These are phyloP conservation scores for Choreutis nemorana DNA, from an alignment of 2,888 invertebrate species.

Conservation along the genomic window DNA sequence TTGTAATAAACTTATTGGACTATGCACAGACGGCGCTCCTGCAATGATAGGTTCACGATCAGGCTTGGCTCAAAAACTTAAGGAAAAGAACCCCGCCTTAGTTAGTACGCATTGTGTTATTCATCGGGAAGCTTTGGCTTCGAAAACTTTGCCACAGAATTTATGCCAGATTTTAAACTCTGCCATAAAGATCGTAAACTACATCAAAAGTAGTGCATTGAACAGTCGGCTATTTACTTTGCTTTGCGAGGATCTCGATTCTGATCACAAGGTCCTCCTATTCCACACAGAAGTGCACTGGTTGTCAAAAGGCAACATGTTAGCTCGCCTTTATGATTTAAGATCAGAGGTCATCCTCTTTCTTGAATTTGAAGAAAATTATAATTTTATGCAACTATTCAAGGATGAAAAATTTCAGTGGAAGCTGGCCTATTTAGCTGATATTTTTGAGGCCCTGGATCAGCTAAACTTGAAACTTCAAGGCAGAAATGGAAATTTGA, in stretches of 20 bases:
- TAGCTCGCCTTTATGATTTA: slow-evolving; percentile 10
- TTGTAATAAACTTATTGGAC: slow-evolving; percentile 4
- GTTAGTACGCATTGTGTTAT: slow-evolving; percentile 4
- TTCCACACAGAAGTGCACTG: slow-evolving; percentile 12
- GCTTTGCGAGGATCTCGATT: slow-evolving; percentile 9
- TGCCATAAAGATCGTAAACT: slow-evolving; percentile 6
- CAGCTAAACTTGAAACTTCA: slow-evolving; percentile 4
- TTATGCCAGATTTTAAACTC: neutral
- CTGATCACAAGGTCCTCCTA: slow-evolving; percentile 9
- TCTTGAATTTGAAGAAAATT: too few species aligned
- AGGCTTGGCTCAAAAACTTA: slow-evolving; percentile 3
- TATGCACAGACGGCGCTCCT: slow-evolving; percentile 6
- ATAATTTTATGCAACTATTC: too few species aligned
- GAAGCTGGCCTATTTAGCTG: slow-evolving; percentile 1
- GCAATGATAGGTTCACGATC: slow-evolving; percentile 6
- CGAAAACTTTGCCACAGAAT: slow-evolving; percentile 3
- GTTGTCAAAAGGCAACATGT: slow-evolving; percentile 12
- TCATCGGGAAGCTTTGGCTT: slow-evolving; percentile 5
- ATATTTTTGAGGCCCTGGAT: slow-evolving; percentile 2
- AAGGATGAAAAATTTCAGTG: too few species aligned
- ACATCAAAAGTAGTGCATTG: too few species aligned
- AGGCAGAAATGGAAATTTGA: slow-evolving; percentile 1
- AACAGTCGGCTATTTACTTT: slow-evolving; percentile 3
- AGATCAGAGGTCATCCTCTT: slow-evolving; percentile 2
- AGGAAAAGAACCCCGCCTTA: too few species aligned